Evolutionary conservation across 1,140 invertebrate species (phyloP).

Genomic region (Pseudomyrmex dendroicus): DNA sequence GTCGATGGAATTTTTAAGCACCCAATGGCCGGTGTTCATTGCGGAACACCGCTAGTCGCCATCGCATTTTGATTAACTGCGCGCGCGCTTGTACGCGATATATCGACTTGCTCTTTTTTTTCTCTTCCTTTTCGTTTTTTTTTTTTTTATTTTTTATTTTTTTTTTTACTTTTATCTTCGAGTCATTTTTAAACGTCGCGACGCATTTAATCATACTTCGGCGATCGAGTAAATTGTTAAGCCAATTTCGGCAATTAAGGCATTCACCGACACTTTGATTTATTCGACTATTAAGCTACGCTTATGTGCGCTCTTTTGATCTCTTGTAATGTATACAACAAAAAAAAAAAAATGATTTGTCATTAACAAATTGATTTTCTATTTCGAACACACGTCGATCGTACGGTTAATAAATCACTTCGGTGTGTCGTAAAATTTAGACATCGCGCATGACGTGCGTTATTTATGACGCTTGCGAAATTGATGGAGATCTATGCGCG

Average conservation of each 20-base stretch:
- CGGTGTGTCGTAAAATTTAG: not conserved
- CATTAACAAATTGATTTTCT: not conserved
- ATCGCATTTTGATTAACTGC: conserved; percentile 41
- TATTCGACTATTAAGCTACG: conserved; percentile 5
- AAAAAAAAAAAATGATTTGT: not conserved
- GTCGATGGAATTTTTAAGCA: conserved; percentile 32
- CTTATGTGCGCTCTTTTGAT: not conserved
- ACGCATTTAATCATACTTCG: not conserved
- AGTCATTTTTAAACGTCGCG: not conserved
- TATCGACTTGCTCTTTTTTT: conserved; percentile 5
- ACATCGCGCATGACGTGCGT: not conserved
- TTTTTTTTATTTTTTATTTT: not conserved
- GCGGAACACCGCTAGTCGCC: conserved; percentile 33
- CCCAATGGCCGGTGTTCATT: conserved; percentile 4
- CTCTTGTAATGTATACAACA: not conserved
- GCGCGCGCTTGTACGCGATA: not conserved
- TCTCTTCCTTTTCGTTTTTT: not conserved
- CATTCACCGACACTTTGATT: too few species aligned
- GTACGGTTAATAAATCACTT: not conserved
- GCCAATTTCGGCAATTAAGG: not conserved
- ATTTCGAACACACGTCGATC: not conserved
- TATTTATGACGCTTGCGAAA: conserved; percentile 28
- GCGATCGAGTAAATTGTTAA: too few species aligned
- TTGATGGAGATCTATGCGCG: conserved; percentile 31
- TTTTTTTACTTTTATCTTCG: too few species aligned